Evolutionary conservation across 2,888 invertebrate species (phyloP), one percentile per base, ranked within the genome.

Genomic region (Ophioninae sp.): DNA sequence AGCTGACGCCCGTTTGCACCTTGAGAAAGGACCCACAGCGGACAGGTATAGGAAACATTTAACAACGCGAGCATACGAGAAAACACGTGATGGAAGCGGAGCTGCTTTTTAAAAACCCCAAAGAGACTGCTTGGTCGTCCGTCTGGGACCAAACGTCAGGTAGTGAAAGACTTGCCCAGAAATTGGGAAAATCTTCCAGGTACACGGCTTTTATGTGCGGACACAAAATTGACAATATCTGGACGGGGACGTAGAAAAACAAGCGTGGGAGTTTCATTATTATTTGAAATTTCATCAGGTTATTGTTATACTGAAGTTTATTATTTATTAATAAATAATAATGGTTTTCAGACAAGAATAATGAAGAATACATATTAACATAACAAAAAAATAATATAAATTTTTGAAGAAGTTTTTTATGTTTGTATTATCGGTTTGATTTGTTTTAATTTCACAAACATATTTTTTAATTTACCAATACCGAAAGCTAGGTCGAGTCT

Each of bases 1-100:
- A 90, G 90, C 90, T 90, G 90, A 90, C 87, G 84, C 75, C 59
- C 77, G 59, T 62, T 62, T 74, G 80, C 81, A 84, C 85, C 84
- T 83, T 84, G 79, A 76, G 74, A 79, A 76, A 81, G 81, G 82
- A 61, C 78, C 59, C 74, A 41, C 41, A 77, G 59, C 56, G 56
- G 69, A 84, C 84, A 84, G 85, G 73, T 81, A 77, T 78, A 77
- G 72, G 79, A 81, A 79, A 84, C 61, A 10, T 79, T 62, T 59
- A 41, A 75, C 70, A 23, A 73, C 78, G 76, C 23, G 23, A 44
- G 44, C 13, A 41, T 76, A 23, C 57, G 57, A 57, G 56, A 72
- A 39, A 17, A 41, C 56, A 20, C 64, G n/a, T 57, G 30, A 50
- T 37, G 50, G 10, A 5, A n/a, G 44, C 20, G 37, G 5, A 10